Percentiles rank a stretch among this genome's conserved stretches.
phyloP scores from a whole-genome alignment of 1,140 invertebrate genomes.

The Odontomachus brunneus region DNA sequence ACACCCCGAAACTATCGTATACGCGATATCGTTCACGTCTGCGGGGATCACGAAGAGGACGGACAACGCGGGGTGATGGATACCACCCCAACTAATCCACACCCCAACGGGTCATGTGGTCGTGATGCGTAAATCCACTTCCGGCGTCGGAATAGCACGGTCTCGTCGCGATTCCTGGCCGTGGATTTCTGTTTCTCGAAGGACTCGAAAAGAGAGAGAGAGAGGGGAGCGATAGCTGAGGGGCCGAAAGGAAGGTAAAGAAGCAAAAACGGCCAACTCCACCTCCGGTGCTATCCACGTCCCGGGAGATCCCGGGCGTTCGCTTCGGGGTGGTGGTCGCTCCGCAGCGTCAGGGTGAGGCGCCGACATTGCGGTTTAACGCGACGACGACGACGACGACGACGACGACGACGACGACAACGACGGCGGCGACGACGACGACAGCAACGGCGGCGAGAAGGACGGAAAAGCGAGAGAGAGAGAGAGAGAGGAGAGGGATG shows the following conservation, averaged over 20 bases:
- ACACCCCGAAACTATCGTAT: not conserved
- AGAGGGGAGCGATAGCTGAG: not conserved
- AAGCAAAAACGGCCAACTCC: constrained; percentile 10
- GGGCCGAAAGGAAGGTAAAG: not conserved
- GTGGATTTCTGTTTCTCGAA: not conserved
- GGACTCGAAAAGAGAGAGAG: not conserved
- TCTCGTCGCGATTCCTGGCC: not conserved
- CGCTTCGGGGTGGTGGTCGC: constrained; percentile 15
- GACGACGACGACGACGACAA: not conserved
- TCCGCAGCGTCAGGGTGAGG: constrained; percentile 41
- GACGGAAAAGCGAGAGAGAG: constrained; percentile 51
- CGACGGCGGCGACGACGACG: not conserved
- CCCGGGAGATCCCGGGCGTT: constrained; percentile 15
- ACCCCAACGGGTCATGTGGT: not conserved
- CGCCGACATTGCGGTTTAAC: constrained; percentile 47
- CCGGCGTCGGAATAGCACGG: not conserved
- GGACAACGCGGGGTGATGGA: not conserved
- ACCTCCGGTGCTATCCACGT: not conserved
- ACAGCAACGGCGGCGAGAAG: constrained; percentile 29
- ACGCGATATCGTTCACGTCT: not conserved
- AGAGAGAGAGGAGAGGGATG: constrained; percentile 45
- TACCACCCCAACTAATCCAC: not conserved
- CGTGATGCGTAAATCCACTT: constrained; percentile 21
- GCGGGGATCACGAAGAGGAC: not conserved
- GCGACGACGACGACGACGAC: not conserved